Evolutionary conservation across 2,888 invertebrate species (phyloP).

Genomic region (Lasius fuliginosus): DNA sequence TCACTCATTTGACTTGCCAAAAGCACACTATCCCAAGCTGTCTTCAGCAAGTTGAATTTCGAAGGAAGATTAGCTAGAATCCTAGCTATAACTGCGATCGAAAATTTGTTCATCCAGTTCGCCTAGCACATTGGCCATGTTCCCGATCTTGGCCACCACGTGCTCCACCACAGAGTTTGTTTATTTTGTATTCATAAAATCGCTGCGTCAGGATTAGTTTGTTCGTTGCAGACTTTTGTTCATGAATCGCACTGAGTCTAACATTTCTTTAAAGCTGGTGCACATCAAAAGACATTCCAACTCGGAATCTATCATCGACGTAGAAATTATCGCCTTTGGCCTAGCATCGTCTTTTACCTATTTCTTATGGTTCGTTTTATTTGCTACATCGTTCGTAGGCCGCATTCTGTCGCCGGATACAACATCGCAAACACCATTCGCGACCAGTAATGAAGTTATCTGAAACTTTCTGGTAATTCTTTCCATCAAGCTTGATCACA

Average conservation of each 20-base stretch:
- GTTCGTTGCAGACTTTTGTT: slow-evolving; percentile 67
- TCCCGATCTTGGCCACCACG: slow-evolving; percentile 67
- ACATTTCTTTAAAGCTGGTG: not conserved
- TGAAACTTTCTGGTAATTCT: not conserved
- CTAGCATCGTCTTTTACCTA: not conserved
- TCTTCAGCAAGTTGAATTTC: slow-evolving; percentile 62
- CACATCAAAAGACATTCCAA: slow-evolving; percentile 5
- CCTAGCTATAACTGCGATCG: slow-evolving; percentile 55
- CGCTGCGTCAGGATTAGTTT: slow-evolving; percentile 62
- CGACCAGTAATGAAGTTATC: not conserved
- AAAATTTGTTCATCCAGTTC: not conserved
- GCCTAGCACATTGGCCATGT: slow-evolving; percentile 73
- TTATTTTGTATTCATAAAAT: slow-evolving; percentile 67
- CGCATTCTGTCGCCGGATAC: not conserved
- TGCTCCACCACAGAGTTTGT: slow-evolving; percentile 72
- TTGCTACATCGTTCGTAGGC: not conserved
- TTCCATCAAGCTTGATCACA: not conserved
- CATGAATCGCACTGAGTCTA: slow-evolving; percentile 48
- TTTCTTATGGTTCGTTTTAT: not conserved
- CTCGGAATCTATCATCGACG: not conserved
- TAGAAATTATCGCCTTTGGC: not conserved
- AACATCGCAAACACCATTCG: not conserved
- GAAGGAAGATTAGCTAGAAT: slow-evolving; percentile 67
- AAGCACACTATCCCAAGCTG: slow-evolving; percentile 46
- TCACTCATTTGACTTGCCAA: slow-evolving; percentile 55